These are phyloP conservation scores for Melanerpes aurifrons DNA, from an alignment of 2,113 vertebrate genomes.

Conservation along the genomic window DNA sequence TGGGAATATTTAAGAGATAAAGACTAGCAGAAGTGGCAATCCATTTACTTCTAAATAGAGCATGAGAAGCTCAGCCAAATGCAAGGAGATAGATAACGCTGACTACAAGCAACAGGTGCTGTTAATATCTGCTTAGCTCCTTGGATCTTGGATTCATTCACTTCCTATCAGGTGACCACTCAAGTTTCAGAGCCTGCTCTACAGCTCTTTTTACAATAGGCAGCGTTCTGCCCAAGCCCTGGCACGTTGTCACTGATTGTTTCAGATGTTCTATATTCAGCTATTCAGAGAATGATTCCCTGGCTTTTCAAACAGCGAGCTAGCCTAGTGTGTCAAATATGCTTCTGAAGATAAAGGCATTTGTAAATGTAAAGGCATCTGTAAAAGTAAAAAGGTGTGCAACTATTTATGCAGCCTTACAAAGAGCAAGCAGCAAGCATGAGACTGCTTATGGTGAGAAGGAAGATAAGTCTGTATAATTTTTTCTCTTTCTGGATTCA, in stretches of 20 bases:
- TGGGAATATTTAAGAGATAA: neutral
- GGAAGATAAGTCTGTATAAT: conserved; percentile 28
- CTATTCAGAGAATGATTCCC: conserved; percentile 46
- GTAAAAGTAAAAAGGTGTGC: conserved; percentile 42
- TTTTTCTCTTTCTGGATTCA: conserved; percentile 7
- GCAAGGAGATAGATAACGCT: neutral
- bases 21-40: neutral
- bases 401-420: conserved; percentile 50
- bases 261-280: conserved; percentile 53
- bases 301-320: conserved; percentile 54
- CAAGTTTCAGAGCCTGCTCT: neutral
- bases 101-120: neutral
- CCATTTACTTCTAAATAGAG: conserved; percentile 3
- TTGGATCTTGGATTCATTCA: conserved; percentile 26
- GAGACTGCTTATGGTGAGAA: neutral
- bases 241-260: conserved; percentile 57
- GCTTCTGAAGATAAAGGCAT: conserved; percentile 64
- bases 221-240: conserved; percentile 5
- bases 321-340: conserved; percentile 62
- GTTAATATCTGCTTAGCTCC: conserved; percentile 20
- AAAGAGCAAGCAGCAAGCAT: conserved; percentile 26
- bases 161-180: conserved; percentile 40
- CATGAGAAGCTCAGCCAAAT: neutral
- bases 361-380: conserved; percentile 61
- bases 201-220: conserved; percentile 7